A percentile compares a stretch with the other conserved stretches of the same genome.
phyloP scores from a whole-genome alignment of 2,113 vertebrate species.

The Protobothrops flavoviridis region DNA sequence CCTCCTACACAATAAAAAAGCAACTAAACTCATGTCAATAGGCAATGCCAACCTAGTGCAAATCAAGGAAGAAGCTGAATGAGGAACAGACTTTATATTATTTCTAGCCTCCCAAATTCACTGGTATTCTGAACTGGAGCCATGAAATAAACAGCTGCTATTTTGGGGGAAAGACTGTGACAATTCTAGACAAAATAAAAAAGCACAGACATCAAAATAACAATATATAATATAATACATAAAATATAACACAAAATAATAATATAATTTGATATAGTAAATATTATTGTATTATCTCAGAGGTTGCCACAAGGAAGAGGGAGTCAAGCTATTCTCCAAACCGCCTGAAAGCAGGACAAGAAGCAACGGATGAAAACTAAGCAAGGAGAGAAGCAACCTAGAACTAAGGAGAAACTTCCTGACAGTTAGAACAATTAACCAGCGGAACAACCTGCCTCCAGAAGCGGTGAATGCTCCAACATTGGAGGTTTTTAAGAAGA shows the following conservation, averaged over 20 bases:
- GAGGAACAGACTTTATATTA: background rate
- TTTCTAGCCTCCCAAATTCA: background rate
- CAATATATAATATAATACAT: background rate
- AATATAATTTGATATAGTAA: background rate
- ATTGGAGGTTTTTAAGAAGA: no score
- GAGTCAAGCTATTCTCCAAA: no score
- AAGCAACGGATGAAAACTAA: no score
- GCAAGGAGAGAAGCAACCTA: no score
- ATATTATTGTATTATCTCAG: background rate
- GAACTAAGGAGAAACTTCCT: no score
- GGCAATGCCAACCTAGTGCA: background rate
- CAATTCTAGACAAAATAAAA: background rate
- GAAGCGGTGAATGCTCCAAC: no score
- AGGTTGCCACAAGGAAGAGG: no score
- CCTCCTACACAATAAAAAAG: background rate
- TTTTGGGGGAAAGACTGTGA: background rate
- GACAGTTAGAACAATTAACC: no score
- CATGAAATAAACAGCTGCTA: background rate
- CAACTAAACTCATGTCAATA: background rate
- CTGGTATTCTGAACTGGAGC: background rate
- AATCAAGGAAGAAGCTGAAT: background rate
- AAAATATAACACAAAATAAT: background rate
- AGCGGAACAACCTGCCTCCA: no score
- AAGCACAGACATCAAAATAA: background rate
- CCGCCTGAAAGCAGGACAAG: no score